Evolutionary conservation across 2,797 vertebrate genomes (phyloP).

Genomic region (Eospalax fontanierii): DNA sequence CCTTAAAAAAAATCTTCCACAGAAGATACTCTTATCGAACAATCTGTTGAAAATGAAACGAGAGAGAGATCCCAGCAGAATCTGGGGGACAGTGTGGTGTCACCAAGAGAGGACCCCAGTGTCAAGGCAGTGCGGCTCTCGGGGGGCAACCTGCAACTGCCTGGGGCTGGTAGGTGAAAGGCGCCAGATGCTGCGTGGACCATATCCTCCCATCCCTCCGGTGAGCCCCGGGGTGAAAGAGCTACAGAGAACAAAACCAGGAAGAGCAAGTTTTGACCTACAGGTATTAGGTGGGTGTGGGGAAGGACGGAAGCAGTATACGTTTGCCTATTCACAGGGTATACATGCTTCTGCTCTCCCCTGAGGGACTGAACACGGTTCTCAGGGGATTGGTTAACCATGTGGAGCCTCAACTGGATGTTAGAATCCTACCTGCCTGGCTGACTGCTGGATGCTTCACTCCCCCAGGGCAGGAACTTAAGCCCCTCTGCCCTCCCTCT

Average conservation of each 20-base stretch:
- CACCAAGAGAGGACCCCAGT: not conserved
- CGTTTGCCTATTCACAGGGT: not conserved
- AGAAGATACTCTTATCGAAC: constrained; percentile 4
- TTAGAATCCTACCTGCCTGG: not conserved
- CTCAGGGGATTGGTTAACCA: not conserved
- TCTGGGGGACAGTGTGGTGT: not conserved
- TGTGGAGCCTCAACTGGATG: not conserved
- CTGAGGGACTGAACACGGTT: not conserved
- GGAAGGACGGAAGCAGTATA: not conserved
- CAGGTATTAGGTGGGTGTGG: not conserved
- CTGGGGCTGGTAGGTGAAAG: constrained; percentile 55
- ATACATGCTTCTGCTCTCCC: not conserved
- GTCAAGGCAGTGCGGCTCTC: not conserved
- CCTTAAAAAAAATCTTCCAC: not conserved
- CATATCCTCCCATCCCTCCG: not conserved
- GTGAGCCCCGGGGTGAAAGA: not conserved
- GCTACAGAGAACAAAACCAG: constrained; percentile 3
- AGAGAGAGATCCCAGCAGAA: not conserved
- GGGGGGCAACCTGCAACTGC: constrained; percentile 18
- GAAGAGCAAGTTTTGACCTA: not conserved
- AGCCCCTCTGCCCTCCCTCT: not conserved
- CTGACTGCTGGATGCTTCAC: not conserved
- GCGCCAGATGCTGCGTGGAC: not conserved
- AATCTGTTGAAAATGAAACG: not conserved
- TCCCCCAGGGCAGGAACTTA: not conserved